These are phyloP conservation scores for Galeopsomyia nigrocyanea DNA, from an alignment of 2,888 invertebrate species.

Conservation along the genomic window DNA sequence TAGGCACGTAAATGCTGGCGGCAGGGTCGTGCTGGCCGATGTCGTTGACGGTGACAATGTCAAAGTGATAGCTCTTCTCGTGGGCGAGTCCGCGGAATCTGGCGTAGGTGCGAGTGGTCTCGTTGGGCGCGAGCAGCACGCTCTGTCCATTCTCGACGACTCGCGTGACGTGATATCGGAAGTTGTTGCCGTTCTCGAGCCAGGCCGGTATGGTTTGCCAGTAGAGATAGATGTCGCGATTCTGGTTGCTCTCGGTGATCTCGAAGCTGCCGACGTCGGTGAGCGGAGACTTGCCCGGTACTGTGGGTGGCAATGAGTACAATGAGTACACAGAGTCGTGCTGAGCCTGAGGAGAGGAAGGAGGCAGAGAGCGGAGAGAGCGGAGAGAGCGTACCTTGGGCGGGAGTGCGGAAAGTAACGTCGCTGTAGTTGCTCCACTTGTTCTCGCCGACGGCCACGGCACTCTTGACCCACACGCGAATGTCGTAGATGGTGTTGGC, in stretches of 20 bases:
- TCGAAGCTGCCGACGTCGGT: slow-evolving; percentile 83
- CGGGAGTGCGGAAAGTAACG: slow-evolving; percentile 74
- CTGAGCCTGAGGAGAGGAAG: no score
- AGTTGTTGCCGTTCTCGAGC: slow-evolving; percentile 81
- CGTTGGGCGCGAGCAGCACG: slow-evolving; percentile 69
- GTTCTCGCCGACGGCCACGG: slow-evolving; percentile 70
- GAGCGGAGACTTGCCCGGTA: slow-evolving; percentile 78
- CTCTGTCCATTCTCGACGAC: slow-evolving; percentile 67
- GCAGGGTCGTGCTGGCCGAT: slow-evolving; percentile 73
- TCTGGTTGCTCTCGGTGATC: slow-evolving; percentile 69
- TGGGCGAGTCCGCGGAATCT: slow-evolving; percentile 71
- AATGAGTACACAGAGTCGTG: no score
- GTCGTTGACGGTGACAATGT: slow-evolving; percentile 75
- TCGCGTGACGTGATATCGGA: slow-evolving; percentile 76
- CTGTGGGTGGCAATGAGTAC: slow-evolving; percentile 56
- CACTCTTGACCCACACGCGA: slow-evolving; percentile 77
- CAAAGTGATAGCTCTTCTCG: slow-evolving; percentile 70
- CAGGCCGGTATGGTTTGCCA: slow-evolving; percentile 82
- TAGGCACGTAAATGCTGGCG: slow-evolving; percentile 76
- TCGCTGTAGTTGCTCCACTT: slow-evolving; percentile 81
- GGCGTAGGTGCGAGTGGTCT: slow-evolving; percentile 75
- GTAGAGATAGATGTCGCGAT: slow-evolving; percentile 79
- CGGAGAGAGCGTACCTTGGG: slow-evolving; percentile 58
- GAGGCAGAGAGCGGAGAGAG: no score
- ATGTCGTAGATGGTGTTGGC: slow-evolving; percentile 81